These are phyloP conservation scores for Amblyornis subalaris DNA, from an alignment of 2,113 vertebrate species.

Conservation along the genomic window DNA sequence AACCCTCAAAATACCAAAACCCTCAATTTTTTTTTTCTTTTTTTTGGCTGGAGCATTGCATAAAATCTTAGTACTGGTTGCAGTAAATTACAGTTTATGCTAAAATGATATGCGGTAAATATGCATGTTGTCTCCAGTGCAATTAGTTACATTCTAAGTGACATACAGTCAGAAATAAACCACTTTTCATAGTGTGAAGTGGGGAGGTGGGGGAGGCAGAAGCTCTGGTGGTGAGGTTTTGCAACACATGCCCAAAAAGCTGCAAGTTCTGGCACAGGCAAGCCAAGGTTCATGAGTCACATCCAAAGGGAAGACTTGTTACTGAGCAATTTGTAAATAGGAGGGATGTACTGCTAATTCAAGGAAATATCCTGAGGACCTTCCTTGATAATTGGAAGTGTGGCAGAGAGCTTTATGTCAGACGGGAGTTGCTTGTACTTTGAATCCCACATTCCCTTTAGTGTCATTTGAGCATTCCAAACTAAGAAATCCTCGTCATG, in stretches of 20 bases:
- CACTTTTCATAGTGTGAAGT: neutral
- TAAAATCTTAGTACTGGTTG: neutral
- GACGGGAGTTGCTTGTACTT: neutral
- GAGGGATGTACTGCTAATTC: constrained; percentile 21
- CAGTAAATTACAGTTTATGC: neutral
- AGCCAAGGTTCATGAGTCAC: constrained; percentile 8
- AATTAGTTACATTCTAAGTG: neutral
- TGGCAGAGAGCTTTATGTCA: neutral
- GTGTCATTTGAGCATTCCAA: neutral
- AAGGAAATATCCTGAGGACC: neutral
- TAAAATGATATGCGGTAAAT: neutral
- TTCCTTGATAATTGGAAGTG: constrained; percentile 5
- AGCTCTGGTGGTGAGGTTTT: constrained; percentile 12
- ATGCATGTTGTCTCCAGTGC: neutral
- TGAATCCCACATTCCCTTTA: neutral
- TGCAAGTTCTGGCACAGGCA: constrained; percentile 1
- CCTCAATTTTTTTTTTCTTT: neutral
- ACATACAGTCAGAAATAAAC: neutral
- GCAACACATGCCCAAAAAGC: neutral
- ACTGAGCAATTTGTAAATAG: constrained; percentile 28
- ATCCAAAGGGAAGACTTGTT: constrained; percentile 28
- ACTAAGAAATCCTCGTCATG: neutral
- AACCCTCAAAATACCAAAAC: neutral
- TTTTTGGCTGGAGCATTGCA: neutral
- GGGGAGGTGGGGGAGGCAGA: neutral